A percentile compares a stretch with the other conserved stretches of the same genome.
Evolutionary conservation across 2,888 invertebrate genomes (phyloP).

Genomic region (Rhimphoctona megacephalus): DNA sequence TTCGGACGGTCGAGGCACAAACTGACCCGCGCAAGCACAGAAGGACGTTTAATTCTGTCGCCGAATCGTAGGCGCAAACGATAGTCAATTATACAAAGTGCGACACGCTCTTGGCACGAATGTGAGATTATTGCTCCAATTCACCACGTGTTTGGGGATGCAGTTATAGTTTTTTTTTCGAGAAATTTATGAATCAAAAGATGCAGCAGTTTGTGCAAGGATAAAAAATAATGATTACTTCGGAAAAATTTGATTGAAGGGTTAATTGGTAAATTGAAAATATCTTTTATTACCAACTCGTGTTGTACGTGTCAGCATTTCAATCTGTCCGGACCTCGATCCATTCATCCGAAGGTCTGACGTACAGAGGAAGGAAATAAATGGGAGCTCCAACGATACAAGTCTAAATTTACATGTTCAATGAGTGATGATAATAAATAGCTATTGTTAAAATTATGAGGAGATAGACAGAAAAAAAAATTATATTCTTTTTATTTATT

Average conservation of each 20-base stretch:
- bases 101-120: conserved; percentile 64
- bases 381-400: conserved; percentile 38
- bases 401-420: conserved; percentile 58
- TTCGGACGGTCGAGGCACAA: conserved; percentile 23
- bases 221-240: not conserved
- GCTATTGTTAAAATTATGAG: conserved; percentile 21
- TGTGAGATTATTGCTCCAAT: conserved; percentile 4
- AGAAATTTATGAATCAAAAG: not conserved
- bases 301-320: conserved; percentile 41
- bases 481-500: not conserved
- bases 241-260: conserved; percentile 1
- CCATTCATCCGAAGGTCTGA: conserved; percentile 53
- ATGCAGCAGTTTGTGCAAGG: not conserved
- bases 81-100: conserved; percentile 64
- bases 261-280: conserved; percentile 8
- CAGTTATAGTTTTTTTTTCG: not conserved
- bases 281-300: not conserved
- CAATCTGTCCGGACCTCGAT: conserved; percentile 30
- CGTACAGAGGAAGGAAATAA: conserved; percentile 38
- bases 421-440: conserved; percentile 39
- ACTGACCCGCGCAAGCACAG: conserved; percentile 43
- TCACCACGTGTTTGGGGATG: conserved; percentile 8
- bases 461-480: not conserved
- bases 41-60: conserved; percentile 68
- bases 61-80: conserved; percentile 59